Conservation (phyloP, 2,113 vertebrate species). For the Colius striatus region DNA sequence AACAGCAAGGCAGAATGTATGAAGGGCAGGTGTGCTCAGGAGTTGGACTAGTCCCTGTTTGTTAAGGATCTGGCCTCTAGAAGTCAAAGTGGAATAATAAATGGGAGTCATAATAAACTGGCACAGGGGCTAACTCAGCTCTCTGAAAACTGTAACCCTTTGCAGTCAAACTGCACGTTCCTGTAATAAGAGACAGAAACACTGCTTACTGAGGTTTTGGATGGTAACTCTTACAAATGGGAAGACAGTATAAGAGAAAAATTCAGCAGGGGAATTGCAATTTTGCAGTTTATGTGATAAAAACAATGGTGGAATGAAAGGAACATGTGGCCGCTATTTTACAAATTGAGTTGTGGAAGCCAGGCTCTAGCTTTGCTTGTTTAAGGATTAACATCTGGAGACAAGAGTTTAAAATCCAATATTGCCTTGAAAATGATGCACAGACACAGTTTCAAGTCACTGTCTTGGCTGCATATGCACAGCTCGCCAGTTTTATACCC, state of each 20-base stretch:
- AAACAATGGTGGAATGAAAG: neutral
- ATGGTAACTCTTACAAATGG: neutral
- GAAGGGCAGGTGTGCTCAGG: neutral
- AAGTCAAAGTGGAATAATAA: neutral
- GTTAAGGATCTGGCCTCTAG: neutral
- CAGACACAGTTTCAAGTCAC: neutral
- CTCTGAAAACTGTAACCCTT: neutral
- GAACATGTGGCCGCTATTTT: neutral
- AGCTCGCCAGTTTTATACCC: neutral
- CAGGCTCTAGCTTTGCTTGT: neutral
- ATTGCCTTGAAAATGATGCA: constrained; percentile 1
- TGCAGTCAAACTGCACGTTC: neutral
- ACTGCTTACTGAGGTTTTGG: neutral
- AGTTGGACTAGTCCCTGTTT: neutral
- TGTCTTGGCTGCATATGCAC: constrained; percentile 26
- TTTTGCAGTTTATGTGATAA: neutral
- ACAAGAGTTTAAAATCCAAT: constrained; percentile 46
- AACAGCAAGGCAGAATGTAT: neutral
- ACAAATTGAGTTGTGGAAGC: neutral
- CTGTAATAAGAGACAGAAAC: neutral
- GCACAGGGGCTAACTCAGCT: neutral
- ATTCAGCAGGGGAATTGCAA: neutral
- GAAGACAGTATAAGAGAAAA: neutral
- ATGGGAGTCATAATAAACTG: neutral
- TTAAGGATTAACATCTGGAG: constrained; percentile 67